Conservation (phyloP, 2,113 vertebrate species). For the Dromiciops gliroides region DNA sequence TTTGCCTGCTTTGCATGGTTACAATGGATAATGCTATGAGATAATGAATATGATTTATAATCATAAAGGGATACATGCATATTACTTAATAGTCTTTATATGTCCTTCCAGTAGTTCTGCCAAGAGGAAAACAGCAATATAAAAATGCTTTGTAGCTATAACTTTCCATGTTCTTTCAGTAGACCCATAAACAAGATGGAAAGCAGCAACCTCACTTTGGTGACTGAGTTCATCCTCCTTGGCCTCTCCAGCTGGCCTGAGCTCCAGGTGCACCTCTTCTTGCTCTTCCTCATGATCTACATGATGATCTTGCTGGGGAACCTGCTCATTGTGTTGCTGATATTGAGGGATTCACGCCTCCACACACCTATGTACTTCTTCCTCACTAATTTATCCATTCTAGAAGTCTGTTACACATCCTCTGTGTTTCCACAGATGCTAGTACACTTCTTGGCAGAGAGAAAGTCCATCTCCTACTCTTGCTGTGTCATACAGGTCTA, state of each 20-base stretch:
- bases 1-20: background rate
- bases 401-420: constrained; percentile 8
- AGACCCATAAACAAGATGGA: background rate
- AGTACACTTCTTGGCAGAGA: background rate
- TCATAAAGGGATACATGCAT: background rate
- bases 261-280: constrained; percentile 15
- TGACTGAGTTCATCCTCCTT: constrained; percentile 20
- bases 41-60: background rate
- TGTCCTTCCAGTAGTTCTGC: background rate
- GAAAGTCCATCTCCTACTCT: constrained; percentile 24
- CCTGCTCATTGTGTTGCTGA: background rate
- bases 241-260: background rate
- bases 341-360: background rate
- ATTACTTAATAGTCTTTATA: background rate
- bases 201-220: background rate
- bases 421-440: constrained; percentile 34
- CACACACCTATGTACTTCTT: constrained; percentile 24
- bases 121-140: background rate
- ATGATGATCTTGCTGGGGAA: constrained; percentile 1
- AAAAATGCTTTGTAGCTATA: background rate
- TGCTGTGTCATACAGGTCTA: constrained; percentile 47
- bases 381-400: background rate
- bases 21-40: background rate
- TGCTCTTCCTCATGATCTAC: constrained; percentile 34
- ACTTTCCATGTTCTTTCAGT: background rate